phyloP scores from a whole-genome alignment of 35 echinoderm and acorn worm genomes.

The Ophiothrix spiculata region DNA sequence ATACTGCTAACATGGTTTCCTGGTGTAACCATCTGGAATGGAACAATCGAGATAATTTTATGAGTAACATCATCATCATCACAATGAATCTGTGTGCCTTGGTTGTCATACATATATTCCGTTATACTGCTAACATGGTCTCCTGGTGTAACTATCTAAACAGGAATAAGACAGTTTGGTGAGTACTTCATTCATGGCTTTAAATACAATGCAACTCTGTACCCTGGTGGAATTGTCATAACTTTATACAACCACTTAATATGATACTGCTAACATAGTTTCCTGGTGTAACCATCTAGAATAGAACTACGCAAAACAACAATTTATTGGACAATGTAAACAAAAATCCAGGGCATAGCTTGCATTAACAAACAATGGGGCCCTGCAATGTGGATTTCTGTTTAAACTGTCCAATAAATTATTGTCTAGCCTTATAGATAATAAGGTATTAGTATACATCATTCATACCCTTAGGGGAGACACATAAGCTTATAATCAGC shows the following conservation, averaged over 20 bases:
- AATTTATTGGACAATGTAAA: too few species aligned
- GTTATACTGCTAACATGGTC: slow-evolving; percentile 93
- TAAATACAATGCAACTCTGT: slow-evolving; percentile 92
- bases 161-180: not conserved
- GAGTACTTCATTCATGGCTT: too few species aligned
- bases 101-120: slow-evolving; percentile 97
- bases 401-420: too few species aligned
- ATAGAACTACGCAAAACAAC: not conserved
- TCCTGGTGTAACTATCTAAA: slow-evolving; percentile 89
- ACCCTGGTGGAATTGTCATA: slow-evolving; percentile 92
- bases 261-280: slow-evolving; percentile 93
- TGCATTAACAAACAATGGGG: too few species aligned
- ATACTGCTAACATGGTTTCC: slow-evolving; percentile 93
- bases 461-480: too few species aligned
- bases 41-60: too few species aligned
- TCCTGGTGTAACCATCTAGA: slow-evolving; percentile 90
- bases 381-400: too few species aligned
- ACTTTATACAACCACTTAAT: slow-evolving; percentile 97
- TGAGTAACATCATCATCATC: too few species aligned
- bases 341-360: too few species aligned
- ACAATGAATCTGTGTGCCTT: slow-evolving; percentile 85
- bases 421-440: too few species aligned
- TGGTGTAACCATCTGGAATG: slow-evolving; percentile 80
- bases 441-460: too few species aligned
- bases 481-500: too few species aligned